Evolutionary conservation across 2,888 invertebrate genomes (phyloP), one percentile per base, ranked within the genome.

Genomic region (Acronicta aceris): DNA sequence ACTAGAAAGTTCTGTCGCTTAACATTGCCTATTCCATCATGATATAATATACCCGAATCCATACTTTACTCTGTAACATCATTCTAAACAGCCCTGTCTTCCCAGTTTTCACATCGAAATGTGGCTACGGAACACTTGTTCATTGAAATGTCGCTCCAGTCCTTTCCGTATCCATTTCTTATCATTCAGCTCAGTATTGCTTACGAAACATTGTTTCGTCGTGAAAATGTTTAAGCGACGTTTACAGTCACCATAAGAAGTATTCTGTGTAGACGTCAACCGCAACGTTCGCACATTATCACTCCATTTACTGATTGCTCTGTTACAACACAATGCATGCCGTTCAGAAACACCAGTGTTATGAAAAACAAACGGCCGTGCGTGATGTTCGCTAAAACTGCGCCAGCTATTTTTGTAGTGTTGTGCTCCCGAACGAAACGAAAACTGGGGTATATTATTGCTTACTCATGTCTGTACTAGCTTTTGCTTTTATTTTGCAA

Each of bases 311-410:
- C n/a, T 54, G 6, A 6, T 2, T 36, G 13, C 46, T 54, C 49
- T 9, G 12, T n/a, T 17, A 12, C 21, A 13, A 13, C 8, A 6
- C n/a, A 60, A 38, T 21, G 46, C 25, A 43, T 8, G n/a, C 12
- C 27, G 52, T 56, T 52, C 38, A 58, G 27, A 25, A 63, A 17
- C 43, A 25, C 12, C 6, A 8, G 36, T 12, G 43, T 61, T 74
- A 64, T 67, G 67, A 61, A 71, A 74, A 74, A 64, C 74, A 74
- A 67, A 67, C 50, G 38, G 8, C 3, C 38, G 55, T 25, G 57
- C 74, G 74, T 74, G 74, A 71, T 55, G 57, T 63, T 60, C 41
- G 4, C 41, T 43, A 45, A 57, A 58, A 59, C 50, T 57, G 45
- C 15, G 41, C 21, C 27, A 52, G 46, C 50, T 71, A 66, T 71